Evolutionary conservation across 2,888 invertebrate genomes (phyloP).

Genomic region (Eubasilissa splendida): DNA sequence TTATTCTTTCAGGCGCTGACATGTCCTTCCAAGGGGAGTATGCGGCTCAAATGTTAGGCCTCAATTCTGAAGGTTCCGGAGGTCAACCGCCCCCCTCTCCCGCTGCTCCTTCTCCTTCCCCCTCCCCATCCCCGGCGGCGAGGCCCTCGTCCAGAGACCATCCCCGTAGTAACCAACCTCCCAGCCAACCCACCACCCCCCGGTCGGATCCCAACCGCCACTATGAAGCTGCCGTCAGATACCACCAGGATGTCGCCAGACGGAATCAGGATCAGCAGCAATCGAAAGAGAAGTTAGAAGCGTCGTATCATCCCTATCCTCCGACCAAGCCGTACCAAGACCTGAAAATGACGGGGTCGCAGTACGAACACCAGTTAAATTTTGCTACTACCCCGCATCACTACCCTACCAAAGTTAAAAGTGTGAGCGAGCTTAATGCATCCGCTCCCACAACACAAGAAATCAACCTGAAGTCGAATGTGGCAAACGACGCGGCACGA

Average conservation of each 20-base stretch:
- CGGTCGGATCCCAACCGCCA: slow-evolving; percentile 51
- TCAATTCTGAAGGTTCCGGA: slow-evolving; percentile 73
- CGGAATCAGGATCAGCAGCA: slow-evolving; percentile 46
- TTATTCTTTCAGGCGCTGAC: slow-evolving; percentile 78
- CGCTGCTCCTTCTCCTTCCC: slow-evolving; percentile 62
- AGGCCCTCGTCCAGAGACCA: slow-evolving; percentile 62
- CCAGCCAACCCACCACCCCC: slow-evolving; percentile 57
- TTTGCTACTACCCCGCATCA: slow-evolving; percentile 52
- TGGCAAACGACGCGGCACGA: slow-evolving; percentile 34
- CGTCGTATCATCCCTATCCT: slow-evolving; percentile 46
- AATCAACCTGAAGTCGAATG: slow-evolving; percentile 56
- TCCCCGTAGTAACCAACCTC: slow-evolving; percentile 43
- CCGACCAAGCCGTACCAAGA: slow-evolving; percentile 56
- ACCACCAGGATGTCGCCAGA: slow-evolving; percentile 53
- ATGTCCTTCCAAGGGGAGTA: slow-evolving; percentile 93
- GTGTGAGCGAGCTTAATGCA: slow-evolving; percentile 56
- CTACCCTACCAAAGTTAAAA: slow-evolving; percentile 57
- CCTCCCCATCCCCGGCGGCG: slow-evolving; percentile 61
- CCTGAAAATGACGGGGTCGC: slow-evolving; percentile 50
- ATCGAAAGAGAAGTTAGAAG: slow-evolving; percentile 45
- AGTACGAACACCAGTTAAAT: slow-evolving; percentile 56
- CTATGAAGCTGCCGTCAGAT: slow-evolving; percentile 54
- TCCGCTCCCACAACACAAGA: slow-evolving; percentile 50
- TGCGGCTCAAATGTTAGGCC: slow-evolving; percentile 89
- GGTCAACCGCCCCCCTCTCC: slow-evolving; percentile 61